Conservation (phyloP, 2,888 invertebrate species). For the Candidula unifasciata region DNA sequence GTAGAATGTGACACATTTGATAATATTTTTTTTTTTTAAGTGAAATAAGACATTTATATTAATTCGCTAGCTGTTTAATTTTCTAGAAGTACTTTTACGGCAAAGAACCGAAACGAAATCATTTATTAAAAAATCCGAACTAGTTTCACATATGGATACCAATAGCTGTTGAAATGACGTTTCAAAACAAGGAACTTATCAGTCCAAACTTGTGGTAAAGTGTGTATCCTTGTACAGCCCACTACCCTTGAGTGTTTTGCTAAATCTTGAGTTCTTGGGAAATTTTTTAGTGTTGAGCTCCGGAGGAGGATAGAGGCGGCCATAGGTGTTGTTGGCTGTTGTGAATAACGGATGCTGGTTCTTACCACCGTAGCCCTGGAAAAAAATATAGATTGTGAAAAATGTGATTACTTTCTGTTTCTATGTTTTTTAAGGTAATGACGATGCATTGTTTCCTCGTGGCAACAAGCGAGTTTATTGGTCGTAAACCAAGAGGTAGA, state of each 20-base stretch:
- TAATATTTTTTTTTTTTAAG: no score
- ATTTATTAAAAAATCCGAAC: neutral
- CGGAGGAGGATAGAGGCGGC: neutral
- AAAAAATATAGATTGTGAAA: no score
- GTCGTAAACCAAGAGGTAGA: neutral
- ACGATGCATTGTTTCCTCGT: no score
- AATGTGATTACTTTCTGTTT: no score
- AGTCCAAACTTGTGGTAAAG: neutral
- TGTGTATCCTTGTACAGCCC: constrained; percentile 28
- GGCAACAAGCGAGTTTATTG: neutral
- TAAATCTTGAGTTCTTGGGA: constrained; percentile 6
- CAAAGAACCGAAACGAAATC: neutral
- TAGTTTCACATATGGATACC: neutral
- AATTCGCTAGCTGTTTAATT: no score
- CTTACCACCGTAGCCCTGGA: constrained; percentile 22
- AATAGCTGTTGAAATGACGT: neutral
- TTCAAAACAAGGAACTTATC: neutral
- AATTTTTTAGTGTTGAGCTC: constrained; percentile 25
- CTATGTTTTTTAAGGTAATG: no score
- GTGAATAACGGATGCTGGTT: constrained; percentile 27
- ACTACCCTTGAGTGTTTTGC: neutral
- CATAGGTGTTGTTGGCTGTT: constrained; percentile 29
- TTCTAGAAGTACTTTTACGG: no score
- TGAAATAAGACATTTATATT: no score
- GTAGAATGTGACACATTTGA: no score